Evolutionary conservation across 2,113 vertebrate genomes (phyloP).

Genomic region (Passer montanus): DNA sequence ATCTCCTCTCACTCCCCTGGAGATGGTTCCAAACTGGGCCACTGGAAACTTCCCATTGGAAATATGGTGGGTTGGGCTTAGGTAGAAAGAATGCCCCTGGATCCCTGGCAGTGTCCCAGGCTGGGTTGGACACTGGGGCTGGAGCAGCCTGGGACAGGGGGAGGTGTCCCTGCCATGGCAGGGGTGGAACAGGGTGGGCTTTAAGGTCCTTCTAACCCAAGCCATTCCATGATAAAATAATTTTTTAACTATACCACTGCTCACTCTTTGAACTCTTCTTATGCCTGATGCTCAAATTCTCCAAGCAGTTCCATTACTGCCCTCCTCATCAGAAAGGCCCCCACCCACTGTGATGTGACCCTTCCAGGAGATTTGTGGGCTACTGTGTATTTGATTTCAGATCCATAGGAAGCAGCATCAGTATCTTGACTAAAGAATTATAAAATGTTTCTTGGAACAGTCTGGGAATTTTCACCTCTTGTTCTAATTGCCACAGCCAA

Average conservation of each 20-base stretch:
- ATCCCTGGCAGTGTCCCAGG: not conserved
- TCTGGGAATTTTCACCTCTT: not conserved
- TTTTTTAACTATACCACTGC: not conserved
- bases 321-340: not conserved
- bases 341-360: accelerated
- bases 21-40: not conserved
- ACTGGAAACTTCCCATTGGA: accelerated
- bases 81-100: not conserved
- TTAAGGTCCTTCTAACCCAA: not conserved
- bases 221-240: not conserved
- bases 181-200: not conserved
- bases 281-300: not conserved
- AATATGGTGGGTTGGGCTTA: not conserved
- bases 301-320: not conserved
- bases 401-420: not conserved
- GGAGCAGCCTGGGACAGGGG: not conserved
- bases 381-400: not conserved
- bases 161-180: not conserved
- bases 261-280: not conserved
- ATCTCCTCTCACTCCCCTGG: not conserved
- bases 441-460: not conserved
- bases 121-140: accelerated
- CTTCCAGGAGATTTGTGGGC: not conserved
- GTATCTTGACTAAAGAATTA: not conserved
- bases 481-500: not conserved